A percentile compares a stretch with the other conserved stretches of the same genome.
Evolutionary conservation across 30 jellyfish, hydroid and myxozoan genomes (phyloP).

Genomic region (Mastigias papua): DNA sequence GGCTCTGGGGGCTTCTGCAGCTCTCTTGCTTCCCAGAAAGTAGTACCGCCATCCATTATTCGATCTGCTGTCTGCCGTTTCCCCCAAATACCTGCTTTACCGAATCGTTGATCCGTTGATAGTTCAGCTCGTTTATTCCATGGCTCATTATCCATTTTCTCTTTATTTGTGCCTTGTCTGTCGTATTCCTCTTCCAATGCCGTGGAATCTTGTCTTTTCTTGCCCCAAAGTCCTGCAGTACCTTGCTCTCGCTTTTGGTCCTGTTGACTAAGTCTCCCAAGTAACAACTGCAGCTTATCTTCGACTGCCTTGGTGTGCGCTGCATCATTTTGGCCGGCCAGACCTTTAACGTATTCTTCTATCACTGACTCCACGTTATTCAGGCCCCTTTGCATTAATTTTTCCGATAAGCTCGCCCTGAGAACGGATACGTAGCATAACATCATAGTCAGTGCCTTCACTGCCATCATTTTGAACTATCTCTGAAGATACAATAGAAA

Average conservation of each 20-base stretch:
- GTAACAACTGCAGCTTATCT: not conserved
- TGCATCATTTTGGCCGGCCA: not conserved
- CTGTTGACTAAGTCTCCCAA: not conserved
- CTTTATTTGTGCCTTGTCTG: not conserved
- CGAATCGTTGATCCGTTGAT: constrained; percentile 1
- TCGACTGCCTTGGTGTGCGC: not conserved
- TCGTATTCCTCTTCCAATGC: not conserved
- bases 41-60: not conserved
- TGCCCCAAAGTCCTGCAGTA: constrained; percentile 20
- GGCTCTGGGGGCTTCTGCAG: constrained; percentile 15
- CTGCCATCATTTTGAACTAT: not conserved
- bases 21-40: not conserved
- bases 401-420: not conserved
- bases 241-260: constrained; percentile 3
- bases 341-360: not conserved
- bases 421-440: not conserved
- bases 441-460: not conserved
- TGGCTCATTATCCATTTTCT: not conserved
- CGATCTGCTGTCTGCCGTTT: constrained; percentile 13
- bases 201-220: not conserved
- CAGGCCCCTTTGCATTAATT: not conserved
- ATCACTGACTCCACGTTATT: not conserved
- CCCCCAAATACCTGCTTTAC: constrained; percentile 75
- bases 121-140: not conserved
- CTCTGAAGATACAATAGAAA: not conserved